Evolutionary conservation across 2,113 vertebrate species (phyloP).

Genomic region (Elgaria multicarinata): DNA sequence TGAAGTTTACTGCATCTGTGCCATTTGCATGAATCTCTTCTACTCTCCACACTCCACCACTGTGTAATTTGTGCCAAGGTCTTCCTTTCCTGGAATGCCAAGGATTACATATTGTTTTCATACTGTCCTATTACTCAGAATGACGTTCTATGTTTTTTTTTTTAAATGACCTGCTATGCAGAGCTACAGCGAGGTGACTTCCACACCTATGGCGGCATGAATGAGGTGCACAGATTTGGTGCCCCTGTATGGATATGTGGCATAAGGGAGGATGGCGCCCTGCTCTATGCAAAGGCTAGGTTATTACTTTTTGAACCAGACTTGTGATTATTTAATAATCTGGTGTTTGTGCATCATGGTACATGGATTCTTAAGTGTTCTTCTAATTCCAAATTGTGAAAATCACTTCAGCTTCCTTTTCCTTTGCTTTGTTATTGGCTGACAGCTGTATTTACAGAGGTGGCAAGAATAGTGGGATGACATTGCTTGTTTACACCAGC

Average conservation of each 20-base stretch:
- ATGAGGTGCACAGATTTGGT: background rate
- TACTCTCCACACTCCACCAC: background rate
- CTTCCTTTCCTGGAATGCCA: background rate
- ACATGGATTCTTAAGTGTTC: background rate
- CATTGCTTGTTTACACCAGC: background rate
- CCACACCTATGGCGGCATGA: background rate
- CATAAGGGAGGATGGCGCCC: background rate
- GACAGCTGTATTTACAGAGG: fast-evolving
- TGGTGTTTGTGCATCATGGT: background rate
- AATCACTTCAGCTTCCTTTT: background rate
- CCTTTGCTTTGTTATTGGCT: background rate
- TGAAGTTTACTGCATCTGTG: background rate
- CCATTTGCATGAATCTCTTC: background rate
- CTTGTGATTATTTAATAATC: background rate
- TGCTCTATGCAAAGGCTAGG: background rate
- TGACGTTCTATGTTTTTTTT: background rate
- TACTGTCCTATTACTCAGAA: background rate
- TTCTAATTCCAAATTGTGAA: background rate
- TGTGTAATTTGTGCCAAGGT: background rate
- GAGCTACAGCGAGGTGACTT: background rate
- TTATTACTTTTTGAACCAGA: background rate
- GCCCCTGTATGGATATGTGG: background rate
- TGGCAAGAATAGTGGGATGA: fast-evolving
- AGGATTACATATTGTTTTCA: too few species aligned
- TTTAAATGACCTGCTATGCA: background rate